phyloP scores from a whole-genome alignment of 2,888 invertebrate genomes.

The Germaria angustata region DNA sequence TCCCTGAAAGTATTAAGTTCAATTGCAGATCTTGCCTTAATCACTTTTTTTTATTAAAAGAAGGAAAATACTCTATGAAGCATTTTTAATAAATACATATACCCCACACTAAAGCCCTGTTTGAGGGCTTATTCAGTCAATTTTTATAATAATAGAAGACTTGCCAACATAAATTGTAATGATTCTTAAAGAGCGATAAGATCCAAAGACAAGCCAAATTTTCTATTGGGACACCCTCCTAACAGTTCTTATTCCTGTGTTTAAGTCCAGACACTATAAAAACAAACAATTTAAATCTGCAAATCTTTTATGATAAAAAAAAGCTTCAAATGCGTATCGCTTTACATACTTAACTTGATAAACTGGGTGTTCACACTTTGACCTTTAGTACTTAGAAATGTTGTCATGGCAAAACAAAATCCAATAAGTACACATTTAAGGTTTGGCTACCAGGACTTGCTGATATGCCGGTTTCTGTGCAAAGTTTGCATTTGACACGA shows the following conservation, averaged over 20 bases:
- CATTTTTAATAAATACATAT: no score
- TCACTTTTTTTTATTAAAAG: no score
- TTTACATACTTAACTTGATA: conserved; percentile 62
- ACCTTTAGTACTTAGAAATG: conserved; percentile 62
- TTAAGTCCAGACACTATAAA: conserved; percentile 29
- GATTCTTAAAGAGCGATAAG: no score
- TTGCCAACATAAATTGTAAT: no score
- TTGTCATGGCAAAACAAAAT: conserved; percentile 64
- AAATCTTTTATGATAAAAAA: background rate
- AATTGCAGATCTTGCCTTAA: no score
- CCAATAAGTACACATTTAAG: conserved; percentile 55
- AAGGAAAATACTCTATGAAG: no score
- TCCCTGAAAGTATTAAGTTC: no score
- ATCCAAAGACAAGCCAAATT: no score
- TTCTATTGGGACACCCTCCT: background rate
- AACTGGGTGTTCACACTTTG: conserved; percentile 65
- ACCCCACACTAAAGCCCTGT: no score
- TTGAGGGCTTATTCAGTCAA: no score
- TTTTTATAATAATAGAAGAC: no score
- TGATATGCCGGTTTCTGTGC: conserved; percentile 8
- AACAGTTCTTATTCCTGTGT: background rate
- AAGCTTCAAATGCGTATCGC: conserved; percentile 32
- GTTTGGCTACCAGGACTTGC: conserved; percentile 2
- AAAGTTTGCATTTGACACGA: conserved; percentile 1
- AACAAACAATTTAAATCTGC: conserved; percentile 19